Evolutionary conservation across 1,140 invertebrate species (phyloP).

Genomic region (Drosophila kanapiae): DNA sequence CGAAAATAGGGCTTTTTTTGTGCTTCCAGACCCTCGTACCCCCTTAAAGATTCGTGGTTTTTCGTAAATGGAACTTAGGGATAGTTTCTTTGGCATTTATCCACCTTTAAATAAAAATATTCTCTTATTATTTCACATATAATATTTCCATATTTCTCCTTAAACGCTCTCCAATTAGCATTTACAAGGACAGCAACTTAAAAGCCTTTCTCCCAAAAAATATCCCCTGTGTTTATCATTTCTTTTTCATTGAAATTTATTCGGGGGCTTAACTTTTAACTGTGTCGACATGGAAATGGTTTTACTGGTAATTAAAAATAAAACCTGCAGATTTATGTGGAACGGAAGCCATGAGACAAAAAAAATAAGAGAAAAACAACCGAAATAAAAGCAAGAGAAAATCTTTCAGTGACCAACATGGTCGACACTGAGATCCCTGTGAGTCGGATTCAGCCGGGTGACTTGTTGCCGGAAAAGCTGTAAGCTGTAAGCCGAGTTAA

Average conservation of each 20-base stretch:
- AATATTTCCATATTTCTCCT: background rate
- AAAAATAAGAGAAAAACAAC: background rate
- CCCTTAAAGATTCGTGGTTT: background rate
- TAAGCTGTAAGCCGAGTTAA: constrained; percentile 45
- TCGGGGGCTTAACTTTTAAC: constrained; percentile 35
- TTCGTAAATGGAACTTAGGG: too few species aligned
- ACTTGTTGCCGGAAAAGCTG: constrained; percentile 47
- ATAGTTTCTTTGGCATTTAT: background rate
- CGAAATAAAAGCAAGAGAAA: background rate
- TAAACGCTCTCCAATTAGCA: constrained; percentile 12
- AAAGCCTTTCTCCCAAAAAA: constrained; percentile 9
- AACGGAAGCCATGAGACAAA: constrained; percentile 27
- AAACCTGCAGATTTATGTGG: constrained; percentile 59
- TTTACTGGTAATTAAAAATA: constrained; percentile 62
- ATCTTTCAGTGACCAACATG: constrained; percentile 23
- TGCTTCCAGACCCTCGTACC: too few species aligned
- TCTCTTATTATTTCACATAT: background rate
- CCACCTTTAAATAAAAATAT: background rate
- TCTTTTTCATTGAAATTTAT: constrained; percentile 45
- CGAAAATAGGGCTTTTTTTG: too few species aligned
- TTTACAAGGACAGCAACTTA: constrained; percentile 4
- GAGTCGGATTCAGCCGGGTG: constrained; percentile 22
- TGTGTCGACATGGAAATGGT: constrained; percentile 47
- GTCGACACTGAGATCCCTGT: constrained; percentile 8
- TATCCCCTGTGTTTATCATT: constrained; percentile 26